Percentiles rank a stretch among this genome's conserved stretches.
Evolutionary conservation across 2,113 vertebrate genomes (phyloP).

Genomic region (Percina caprodes): DNA sequence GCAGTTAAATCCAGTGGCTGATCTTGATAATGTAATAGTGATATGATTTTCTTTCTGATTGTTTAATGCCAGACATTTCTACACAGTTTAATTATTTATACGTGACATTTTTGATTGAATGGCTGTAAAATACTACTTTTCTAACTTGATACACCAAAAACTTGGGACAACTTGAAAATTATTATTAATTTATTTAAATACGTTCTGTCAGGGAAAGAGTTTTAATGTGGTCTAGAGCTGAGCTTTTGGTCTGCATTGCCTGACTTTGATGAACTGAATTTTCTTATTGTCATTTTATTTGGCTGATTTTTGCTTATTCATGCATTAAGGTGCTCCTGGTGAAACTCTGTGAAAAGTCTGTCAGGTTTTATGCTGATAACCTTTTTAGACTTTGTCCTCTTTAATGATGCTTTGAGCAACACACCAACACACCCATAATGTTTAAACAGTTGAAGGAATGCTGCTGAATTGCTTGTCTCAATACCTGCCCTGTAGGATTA

Average conservation of each 20-base stretch:
- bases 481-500: background rate
- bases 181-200: background rate
- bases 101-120: background rate
- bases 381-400: slow-evolving; percentile 59
- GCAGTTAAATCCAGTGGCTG: background rate
- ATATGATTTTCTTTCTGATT: background rate
- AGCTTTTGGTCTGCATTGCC: background rate
- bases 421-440: slow-evolving; percentile 43
- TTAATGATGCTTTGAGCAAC: slow-evolving; percentile 21
- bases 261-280: background rate
- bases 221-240: background rate
- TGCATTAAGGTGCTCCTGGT: background rate
- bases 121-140: background rate
- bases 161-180: background rate
- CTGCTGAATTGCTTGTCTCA: slow-evolving; percentile 17
- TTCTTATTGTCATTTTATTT: background rate
- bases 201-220: background rate
- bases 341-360: background rate
- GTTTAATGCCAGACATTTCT: background rate
- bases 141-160: no score
- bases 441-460: slow-evolving; percentile 59
- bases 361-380: background rate
- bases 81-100: background rate
- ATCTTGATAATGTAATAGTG: background rate
- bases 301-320: background rate